Conservation (phyloP, 1,140 invertebrate species). For the Sminthurides bifidus region DNA sequence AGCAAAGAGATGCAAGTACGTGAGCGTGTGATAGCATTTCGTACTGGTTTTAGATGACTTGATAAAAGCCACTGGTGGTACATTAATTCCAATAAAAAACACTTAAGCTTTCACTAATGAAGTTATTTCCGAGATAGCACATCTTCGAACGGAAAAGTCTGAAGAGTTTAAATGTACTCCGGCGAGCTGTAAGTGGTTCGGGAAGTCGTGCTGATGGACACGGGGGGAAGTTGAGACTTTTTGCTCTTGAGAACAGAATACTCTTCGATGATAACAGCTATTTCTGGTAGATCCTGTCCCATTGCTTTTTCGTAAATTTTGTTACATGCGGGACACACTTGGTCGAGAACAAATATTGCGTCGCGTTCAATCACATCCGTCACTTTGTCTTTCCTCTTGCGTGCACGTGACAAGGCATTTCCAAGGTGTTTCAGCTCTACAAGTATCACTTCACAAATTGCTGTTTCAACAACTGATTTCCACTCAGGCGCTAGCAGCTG, state of each 20-base stretch:
- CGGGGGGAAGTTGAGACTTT: constrained; percentile 17
- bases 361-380: constrained; percentile 26
- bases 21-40: background rate
- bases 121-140: background rate
- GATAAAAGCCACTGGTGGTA: background rate
- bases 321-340: constrained; percentile 18
- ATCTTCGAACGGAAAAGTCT: background rate
- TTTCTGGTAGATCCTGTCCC: constrained; percentile 14
- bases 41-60: background rate
- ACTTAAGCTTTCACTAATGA: background rate
- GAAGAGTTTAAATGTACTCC: constrained; percentile 18
- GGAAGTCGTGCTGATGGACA: constrained; percentile 6
- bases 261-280: constrained; percentile 18
- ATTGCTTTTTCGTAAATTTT: constrained; percentile 17
- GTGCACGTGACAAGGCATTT: constrained; percentile 38
- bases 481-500: constrained; percentile 52
- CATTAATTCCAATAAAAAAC: background rate
- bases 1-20: background rate
- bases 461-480: constrained; percentile 48
- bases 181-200: constrained; percentile 18
- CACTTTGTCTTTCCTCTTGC: constrained; percentile 22
- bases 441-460: constrained; percentile 51
- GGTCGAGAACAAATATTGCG: constrained; percentile 21
- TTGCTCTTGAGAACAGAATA: constrained; percentile 9
- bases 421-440: constrained; percentile 54